Percentiles rank a stretch among this genome's conserved stretches.
These are phyloP conservation scores for Thera britannica DNA, from an alignment of 2,888 invertebrate species.

Conservation along the genomic window DNA sequence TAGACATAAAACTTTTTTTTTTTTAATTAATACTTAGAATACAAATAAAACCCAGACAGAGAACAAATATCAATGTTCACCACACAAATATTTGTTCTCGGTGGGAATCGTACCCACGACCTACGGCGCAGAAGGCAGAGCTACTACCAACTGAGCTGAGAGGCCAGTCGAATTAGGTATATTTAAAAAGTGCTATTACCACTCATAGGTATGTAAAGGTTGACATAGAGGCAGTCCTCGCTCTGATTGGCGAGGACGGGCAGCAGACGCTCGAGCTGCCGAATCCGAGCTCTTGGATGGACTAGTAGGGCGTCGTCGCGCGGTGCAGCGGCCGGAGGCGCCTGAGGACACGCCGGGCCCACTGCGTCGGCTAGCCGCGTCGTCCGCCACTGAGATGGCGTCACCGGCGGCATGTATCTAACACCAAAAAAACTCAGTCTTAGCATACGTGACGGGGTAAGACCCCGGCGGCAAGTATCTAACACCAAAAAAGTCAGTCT, in stretches of 20 bases:
- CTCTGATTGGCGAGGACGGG: slow-evolving; percentile 95
- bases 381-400: slow-evolving; percentile 94
- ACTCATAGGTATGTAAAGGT: slow-evolving; percentile 95
- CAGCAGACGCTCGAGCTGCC: slow-evolving; percentile 92
- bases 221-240: slow-evolving; percentile 99
- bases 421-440: background rate
- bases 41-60: no score
- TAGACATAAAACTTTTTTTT: no score
- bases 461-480: no score
- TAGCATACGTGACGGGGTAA: no score
- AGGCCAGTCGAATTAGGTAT: no score
- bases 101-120: no score
- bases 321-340: slow-evolving; percentile 78
- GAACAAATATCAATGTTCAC: no score
- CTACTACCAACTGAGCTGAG: no score
- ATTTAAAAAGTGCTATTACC: slow-evolving; percentile 50
- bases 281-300: slow-evolving; percentile 93
- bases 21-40: no score
- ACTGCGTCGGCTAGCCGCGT: slow-evolving; percentile 92
- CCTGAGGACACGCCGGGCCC: slow-evolving; percentile 95
- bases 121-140: no score
- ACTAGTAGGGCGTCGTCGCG: slow-evolving; percentile 87
- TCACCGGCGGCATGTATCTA: slow-evolving; percentile 97
- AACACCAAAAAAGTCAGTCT: no score
- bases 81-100: no score